Conservation (phyloP, 92 coral and sea anemone species). For the Phenganax subtilis region DNA sequence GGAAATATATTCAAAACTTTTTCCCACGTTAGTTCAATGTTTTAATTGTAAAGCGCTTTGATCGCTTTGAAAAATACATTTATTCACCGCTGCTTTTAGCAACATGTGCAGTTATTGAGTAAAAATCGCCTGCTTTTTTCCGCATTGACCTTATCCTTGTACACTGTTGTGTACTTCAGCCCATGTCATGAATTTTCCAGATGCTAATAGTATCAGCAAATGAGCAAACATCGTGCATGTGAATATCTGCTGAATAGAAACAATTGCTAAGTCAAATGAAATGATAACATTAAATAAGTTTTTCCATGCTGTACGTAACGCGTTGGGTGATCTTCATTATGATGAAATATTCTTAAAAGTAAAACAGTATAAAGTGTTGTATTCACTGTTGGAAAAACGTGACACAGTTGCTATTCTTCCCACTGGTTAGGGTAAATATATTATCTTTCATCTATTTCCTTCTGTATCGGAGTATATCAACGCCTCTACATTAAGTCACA, state of each 20-base stretch:
- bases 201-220: too few relatives aligned
- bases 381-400: constrained; percentile 26
- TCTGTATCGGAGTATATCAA: constrained; percentile 39
- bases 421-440: constrained; percentile 48
- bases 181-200: neutral
- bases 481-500: neutral
- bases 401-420: constrained; percentile 48
- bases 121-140: too few relatives aligned
- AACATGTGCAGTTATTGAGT: too few relatives aligned
- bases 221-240: too few relatives aligned
- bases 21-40: too few relatives aligned
- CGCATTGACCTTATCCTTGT: too few relatives aligned
- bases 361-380: constrained; percentile 40
- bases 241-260: neutral
- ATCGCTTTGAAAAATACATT: too few relatives aligned
- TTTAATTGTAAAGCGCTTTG: too few relatives aligned
- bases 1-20: too few relatives aligned
- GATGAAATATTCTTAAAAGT: constrained; percentile 44
- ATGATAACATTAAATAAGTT: neutral
- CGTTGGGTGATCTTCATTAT: constrained; percentile 16
- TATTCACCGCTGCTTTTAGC: too few relatives aligned
- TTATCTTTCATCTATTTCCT: constrained; percentile 52
- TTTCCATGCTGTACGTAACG: neutral
- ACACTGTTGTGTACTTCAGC: too few relatives aligned
- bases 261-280: too few relatives aligned